phyloP scores from a whole-genome alignment of 2,113 vertebrate genomes.

The Hypanus sabinus region DNA sequence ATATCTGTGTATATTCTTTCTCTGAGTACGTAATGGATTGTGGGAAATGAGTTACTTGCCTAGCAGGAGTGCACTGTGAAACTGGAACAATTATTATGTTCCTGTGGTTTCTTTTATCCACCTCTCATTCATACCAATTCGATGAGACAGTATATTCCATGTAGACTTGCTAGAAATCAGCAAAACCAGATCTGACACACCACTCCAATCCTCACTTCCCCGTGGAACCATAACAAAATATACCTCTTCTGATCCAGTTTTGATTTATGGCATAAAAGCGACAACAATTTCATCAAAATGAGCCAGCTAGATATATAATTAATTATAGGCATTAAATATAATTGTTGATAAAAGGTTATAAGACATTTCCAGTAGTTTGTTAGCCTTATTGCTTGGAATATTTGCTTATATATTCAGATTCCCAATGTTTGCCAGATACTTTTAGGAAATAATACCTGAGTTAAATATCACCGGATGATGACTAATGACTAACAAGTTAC shows the following conservation, averaged over 20 bases:
- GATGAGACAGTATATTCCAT: not conserved
- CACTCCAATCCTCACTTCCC: not conserved
- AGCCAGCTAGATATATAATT: not conserved
- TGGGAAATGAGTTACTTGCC: not conserved
- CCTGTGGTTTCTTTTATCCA: constrained; percentile 2
- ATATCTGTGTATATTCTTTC: constrained; percentile 10
- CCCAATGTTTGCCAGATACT: not conserved
- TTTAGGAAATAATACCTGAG: not conserved
- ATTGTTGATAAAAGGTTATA: not conserved
- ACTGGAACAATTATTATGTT: constrained; percentile 15
- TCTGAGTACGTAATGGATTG: constrained; percentile 23
- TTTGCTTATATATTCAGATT: not conserved
- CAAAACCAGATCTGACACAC: not conserved
- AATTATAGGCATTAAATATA: not conserved
- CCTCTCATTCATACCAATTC: not conserved
- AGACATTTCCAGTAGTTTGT: not conserved
- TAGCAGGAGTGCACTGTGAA: not conserved
- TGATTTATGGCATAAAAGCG: not conserved
- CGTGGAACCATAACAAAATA: not conserved
- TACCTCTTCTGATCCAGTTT: not conserved
- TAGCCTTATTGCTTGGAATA: not conserved
- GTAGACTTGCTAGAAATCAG: not conserved
- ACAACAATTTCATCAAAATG: not conserved
- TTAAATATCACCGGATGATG: not conserved
- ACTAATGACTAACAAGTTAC: not conserved